Evolutionary conservation across 2,113 vertebrate genomes (phyloP), one percentile per base, ranked within the genome.

Genomic region (Corydoras sp.): DNA sequence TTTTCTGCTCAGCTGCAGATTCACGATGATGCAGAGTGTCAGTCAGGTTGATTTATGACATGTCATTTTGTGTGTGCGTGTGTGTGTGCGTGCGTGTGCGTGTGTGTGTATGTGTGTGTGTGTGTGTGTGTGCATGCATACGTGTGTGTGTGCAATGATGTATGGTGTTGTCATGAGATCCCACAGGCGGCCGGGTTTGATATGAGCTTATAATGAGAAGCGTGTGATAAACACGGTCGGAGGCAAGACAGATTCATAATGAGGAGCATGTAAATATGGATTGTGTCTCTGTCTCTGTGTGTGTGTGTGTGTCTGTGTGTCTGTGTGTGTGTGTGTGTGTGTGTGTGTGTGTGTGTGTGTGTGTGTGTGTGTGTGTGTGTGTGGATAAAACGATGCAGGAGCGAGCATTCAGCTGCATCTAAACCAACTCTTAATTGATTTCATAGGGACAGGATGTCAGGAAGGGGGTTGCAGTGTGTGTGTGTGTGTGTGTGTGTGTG

Each of bases 341-440:
- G 62, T 73, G 76, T 72, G 74, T 79, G 49, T 65, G 32, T 62
- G 54, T 66, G 60, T 75, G 76, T 75, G 74, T 80, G 64, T 51
- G 62, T 50, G 62, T 12, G 48, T 12, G 5, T 18, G 72, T 77
- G 76, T 9, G 15, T 9, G 54, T 71, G 82, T 77, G 79, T 81
- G 71, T 51, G 49, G 7, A 55, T 4, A 75, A 81, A 77, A 76
- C 74, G 75, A 81, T 70, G 64, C 55, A 65, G 48, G 64, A 65
- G 53, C 50, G 62, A 81, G 83, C 81, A 73, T 76, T 74, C 76
- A 82, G 82, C 81, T 83, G 85, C 83, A 83, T 82, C 85, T 82
- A 77, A 87, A 85, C 84, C 71, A 81, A 85, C 81, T 83, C 84
- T 80, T 90, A 89, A 90, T 90, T 90, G 89, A 90, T 90, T 89